Percentiles rank a stretch among this genome's conserved stretches.
These are phyloP conservation scores for Drosophila albomicans DNA, from an alignment of 1,140 invertebrate genomes.

Conservation along the genomic window DNA sequence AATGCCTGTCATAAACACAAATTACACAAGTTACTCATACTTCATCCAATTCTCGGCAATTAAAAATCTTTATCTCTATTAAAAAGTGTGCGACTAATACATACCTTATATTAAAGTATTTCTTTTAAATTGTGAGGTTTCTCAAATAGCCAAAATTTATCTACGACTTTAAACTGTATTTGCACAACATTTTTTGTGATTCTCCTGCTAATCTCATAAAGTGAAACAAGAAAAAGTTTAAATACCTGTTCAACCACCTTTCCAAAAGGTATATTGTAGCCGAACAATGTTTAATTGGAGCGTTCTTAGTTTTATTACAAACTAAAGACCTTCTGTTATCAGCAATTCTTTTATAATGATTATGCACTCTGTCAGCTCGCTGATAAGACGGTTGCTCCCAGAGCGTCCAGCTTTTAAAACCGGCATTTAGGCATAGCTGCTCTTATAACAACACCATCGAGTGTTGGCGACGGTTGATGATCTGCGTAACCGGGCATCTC, in stretches of 20 bases:
- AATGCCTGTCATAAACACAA: constrained; percentile 14
- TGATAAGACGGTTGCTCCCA: constrained; percentile 60
- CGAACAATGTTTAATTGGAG: constrained; percentile 3
- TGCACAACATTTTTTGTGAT: not conserved
- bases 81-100: constrained; percentile 1
- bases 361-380: constrained; percentile 47
- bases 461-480: constrained; percentile 69
- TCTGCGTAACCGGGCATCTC: constrained; percentile 21
- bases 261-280: constrained; percentile 1
- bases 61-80: constrained; percentile 4
- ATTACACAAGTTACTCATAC: constrained; percentile 30
- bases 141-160: not conserved
- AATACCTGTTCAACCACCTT: not conserved
- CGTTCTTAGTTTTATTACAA: constrained; percentile 31
- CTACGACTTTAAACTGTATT: not conserved
- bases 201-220: not conserved
- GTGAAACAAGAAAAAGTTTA: not conserved
- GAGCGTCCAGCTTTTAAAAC: constrained; percentile 32
- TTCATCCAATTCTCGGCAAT: constrained; percentile 3
- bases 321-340: constrained; percentile 64
- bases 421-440: constrained; percentile 14
- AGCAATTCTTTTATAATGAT: constrained; percentile 62
- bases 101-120: constrained; percentile 3
- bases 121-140: not conserved
- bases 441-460: constrained; percentile 52